Conservation (phyloP, 2,888 invertebrate species). For the Xestia sexstrigata region DNA sequence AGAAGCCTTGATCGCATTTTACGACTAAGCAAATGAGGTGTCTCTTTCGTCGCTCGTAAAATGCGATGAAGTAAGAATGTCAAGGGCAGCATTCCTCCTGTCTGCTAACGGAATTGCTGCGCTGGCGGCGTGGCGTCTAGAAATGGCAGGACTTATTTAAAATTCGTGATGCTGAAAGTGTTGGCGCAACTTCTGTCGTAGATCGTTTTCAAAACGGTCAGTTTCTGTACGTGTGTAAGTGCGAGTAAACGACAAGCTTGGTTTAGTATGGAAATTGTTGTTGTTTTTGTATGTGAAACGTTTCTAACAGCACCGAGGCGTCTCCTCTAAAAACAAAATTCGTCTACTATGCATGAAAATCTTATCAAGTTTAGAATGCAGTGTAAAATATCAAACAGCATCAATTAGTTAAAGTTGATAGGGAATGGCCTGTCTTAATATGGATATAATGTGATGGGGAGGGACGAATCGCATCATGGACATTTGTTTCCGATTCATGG, state of each 20-base stretch:
- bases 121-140: neutral
- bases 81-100: neutral
- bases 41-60: neutral
- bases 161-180: neutral
- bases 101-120: neutral
- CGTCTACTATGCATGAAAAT: neutral
- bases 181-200: neutral
- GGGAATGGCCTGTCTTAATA: too few species aligned
- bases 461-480: too few species aligned
- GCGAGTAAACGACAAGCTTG: neutral
- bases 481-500: too few species aligned
- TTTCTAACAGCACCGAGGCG: neutral
- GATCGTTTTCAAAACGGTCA: neutral
- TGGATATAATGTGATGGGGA: too few species aligned
- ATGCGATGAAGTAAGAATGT: slow-evolving; percentile 10
- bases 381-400: neutral
- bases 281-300: neutral
- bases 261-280: neutral
- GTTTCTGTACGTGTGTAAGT: neutral
- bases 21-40: slow-evolving; percentile 3
- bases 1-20: neutral
- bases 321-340: neutral
- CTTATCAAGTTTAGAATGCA: neutral
- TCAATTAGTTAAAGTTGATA: neutral
- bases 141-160: neutral